Conservation (phyloP, 2,888 invertebrate genomes). For the Metacarcinus magister region DNA sequence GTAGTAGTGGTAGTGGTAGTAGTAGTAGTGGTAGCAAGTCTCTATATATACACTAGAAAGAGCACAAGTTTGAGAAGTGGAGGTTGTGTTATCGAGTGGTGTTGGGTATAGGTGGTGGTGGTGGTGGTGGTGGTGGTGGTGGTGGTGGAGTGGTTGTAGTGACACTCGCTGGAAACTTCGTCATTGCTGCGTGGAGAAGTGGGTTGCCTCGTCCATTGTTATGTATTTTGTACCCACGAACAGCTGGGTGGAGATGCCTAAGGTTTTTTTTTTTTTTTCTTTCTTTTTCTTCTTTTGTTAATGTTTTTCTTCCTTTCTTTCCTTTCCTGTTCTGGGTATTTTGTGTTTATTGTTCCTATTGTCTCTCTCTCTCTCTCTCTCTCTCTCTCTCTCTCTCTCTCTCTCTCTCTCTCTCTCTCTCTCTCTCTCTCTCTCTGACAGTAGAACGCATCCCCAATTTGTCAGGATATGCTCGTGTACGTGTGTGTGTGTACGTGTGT, state of each 20-base stretch:
- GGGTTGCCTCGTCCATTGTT: neutral
- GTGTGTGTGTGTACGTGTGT: slow-evolving; percentile 54
- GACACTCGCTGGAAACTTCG: neutral
- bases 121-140: slow-evolving; percentile 2
- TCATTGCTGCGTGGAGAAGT: neutral
- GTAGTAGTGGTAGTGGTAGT: neutral
- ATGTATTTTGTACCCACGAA: neutral
- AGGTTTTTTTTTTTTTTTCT: neutral
- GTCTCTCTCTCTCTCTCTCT: neutral
- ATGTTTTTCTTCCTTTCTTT: neutral
- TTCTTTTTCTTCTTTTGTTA: no score
- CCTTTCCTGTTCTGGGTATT: neutral
- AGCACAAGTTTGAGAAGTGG: neutral
- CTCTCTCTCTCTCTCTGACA: neutral
- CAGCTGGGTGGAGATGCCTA: neutral
- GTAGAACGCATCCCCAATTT: neutral
- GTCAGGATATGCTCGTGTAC: neutral
- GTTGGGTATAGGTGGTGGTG: neutral
- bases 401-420: neutral
- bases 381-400: slow-evolving; percentile 3
- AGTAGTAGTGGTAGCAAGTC: neutral
- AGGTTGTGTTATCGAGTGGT: neutral
- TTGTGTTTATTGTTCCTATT: neutral
- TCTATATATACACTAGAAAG: neutral
- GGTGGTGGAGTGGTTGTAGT: neutral